Evolutionary conservation across 1,140 invertebrate species (phyloP), one percentile per base, ranked within the genome.

Genomic region (Drosophila murphyi): DNA sequence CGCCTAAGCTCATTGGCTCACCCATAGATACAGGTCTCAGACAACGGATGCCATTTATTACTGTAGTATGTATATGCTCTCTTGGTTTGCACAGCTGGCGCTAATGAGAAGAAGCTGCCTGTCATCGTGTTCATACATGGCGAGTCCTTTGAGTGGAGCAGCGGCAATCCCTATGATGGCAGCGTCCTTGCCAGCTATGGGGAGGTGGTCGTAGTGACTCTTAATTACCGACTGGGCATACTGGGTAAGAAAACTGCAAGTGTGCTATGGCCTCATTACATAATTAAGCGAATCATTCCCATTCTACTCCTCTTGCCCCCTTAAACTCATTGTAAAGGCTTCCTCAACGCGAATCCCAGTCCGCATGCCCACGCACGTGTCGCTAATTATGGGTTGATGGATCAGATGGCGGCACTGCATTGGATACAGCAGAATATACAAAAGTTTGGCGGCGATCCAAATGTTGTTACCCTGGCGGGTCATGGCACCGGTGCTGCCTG

Each of bases 181-280:
- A 97, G 97, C 72, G 96, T 98, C 34, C 94, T 99, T 70, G 96
- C 97, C 56, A 96, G 97, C 85, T 97, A 98, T 88, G 96, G 97
- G 4, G 96, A 98, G 77, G 95, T 98, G 86, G 96, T 99, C 65
- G 97, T 99, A 70, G 96, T 99, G 78, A 98, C 98, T 20, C 95
- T 99, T 78, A 99, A 99, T 94, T 99, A 99, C 93, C 95, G 98
- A 62, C 95, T 99, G 43, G 98, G 98, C 57, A 96, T 99, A 74
- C 94, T 99, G 86, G 98, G 90, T 90, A 76, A 75, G 79, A 32
- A 35, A 51, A 52, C 28, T 37, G 32, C 37, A 68, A 12, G 20
- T 34, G 8, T 52, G 28, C n/a, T 34, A 10, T 54, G 43, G 41
- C 39, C 91, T 91, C 32, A 41, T 48, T 63, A 29, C 5, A 63